Conservation (phyloP, 1,140 invertebrate species). For the Hestina assimilis region DNA sequence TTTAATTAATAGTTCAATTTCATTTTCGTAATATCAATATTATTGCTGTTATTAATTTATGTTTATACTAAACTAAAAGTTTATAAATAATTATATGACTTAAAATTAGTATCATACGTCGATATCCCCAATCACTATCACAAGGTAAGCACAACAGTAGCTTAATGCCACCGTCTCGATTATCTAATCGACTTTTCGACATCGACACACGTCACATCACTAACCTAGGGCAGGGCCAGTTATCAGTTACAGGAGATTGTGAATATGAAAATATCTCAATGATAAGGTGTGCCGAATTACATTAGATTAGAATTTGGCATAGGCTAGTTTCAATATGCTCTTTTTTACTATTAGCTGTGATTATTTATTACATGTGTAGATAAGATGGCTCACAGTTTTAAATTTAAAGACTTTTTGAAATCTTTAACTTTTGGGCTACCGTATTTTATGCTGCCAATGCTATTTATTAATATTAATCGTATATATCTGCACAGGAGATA, state of each 20-base stretch:
- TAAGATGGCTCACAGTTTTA: too few species aligned
- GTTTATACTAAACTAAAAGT: not conserved
- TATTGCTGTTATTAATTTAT: too few species aligned
- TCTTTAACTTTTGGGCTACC: too few species aligned
- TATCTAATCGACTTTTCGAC: constrained; percentile 4
- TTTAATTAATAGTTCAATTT: too few species aligned
- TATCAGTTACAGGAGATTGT: constrained; percentile 67
- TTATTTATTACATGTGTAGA: not conserved
- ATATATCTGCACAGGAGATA: too few species aligned
- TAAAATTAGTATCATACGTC: not conserved
- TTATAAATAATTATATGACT: not conserved
- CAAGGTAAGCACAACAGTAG: not conserved
- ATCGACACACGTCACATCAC: constrained; percentile 30
- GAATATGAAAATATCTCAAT: constrained; percentile 54
- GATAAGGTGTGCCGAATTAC: constrained; percentile 67
- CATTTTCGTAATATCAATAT: not conserved
- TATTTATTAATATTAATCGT: too few species aligned
- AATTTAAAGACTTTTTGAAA: too few species aligned
- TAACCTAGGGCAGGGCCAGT: constrained; percentile 66
- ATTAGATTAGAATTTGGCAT: constrained; percentile 43
- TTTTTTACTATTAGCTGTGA: constrained; percentile 15
- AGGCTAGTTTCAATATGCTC: constrained; percentile 17
- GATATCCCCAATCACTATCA: not conserved
- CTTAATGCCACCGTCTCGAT: not conserved
- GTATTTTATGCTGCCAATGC: too few species aligned